Base-by-base conservation (phyloP, 1,140 invertebrate genomes). In the Atopsyche davidsoni region DNA sequence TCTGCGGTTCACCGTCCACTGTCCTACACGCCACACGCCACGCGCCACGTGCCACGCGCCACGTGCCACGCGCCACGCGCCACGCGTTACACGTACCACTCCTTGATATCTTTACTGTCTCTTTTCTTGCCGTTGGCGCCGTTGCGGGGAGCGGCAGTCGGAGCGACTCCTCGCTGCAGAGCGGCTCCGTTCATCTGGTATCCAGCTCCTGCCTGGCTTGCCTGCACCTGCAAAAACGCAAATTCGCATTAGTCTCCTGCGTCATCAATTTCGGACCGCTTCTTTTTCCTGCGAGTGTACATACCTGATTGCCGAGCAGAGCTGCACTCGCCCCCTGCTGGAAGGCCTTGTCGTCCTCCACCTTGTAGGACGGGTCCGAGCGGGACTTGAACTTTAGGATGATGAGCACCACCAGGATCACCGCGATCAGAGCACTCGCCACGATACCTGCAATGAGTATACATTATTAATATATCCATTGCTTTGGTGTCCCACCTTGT, bases 381-480 rank as follows among this genome's bases (percentile, higher is more conserved):
- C 89, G 79, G 57, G 86, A 87, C 68, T 92, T 88, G 68, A 89
- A 90, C 67, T 91, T 91, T 55, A 95, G 79, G 46, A 96, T 85
- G 39, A 94, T 81, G 23, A 96, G 80, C 14, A 93, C 87, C 44
- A 96, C 84, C 23, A 96, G 77, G 10, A 97, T 86, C 49, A 96
- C 86, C 18, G 89, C 89, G 60, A 96, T 93, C 32, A 96, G 73
- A 4, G 91, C 86, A 17, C 88, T 91, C 1, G 90, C 91, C 46
- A 94, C 90, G 51, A 96, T 92, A 55, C 72, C 72, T 74, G 64
- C 0, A 61, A 63, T n/a, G n/a, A n/a, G n/a, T n/a, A n/a, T n/a
- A n/a, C n/a, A n/a, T n/a, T n/a, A n/a, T n/a, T n/a, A n/a, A n/a
- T n/a, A n/a, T n/a, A n/a, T n/a, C n/a, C n/a, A n/a, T n/a, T n/a